phyloP scores from a whole-genome alignment of 2,888 invertebrate species.

The Phaedon cochleariae region DNA sequence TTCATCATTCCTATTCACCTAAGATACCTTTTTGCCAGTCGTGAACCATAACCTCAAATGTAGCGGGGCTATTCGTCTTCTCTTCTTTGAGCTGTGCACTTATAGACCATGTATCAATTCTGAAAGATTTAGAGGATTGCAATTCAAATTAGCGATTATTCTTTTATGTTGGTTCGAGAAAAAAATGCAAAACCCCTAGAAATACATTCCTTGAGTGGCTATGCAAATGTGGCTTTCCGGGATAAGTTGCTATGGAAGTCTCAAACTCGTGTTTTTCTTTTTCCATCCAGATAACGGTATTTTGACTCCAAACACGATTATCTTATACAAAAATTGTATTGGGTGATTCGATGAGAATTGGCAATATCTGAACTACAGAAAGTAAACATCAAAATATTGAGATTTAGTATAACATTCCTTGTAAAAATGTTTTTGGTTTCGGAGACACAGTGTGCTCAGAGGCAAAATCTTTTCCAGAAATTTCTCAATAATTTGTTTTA shows the following conservation, averaged over 20 bases:
- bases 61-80: neutral
- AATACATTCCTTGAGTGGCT: slow-evolving; percentile 47
- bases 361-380: too few relatives aligned
- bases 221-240: slow-evolving; percentile 45
- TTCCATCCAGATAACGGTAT: slow-evolving; percentile 26
- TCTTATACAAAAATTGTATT: too few relatives aligned
- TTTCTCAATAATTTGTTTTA: too few relatives aligned
- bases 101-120: slow-evolving; percentile 56
- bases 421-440: too few relatives aligned
- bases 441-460: too few relatives aligned
- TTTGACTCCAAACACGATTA: slow-evolving; percentile 32
- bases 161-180: slow-evolving; percentile 42
- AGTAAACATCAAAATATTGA: too few relatives aligned
- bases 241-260: slow-evolving; percentile 33
- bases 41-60: neutral
- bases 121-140: slow-evolving; percentile 59
- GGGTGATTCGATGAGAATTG: too few relatives aligned
- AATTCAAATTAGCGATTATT: slow-evolving; percentile 60
- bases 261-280: slow-evolving; percentile 26
- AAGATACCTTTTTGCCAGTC: neutral
- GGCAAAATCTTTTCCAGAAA: too few relatives aligned
- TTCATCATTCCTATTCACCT: too few relatives aligned
- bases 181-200: slow-evolving; percentile 51
- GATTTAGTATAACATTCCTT: too few relatives aligned
- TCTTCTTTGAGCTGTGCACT: slow-evolving; percentile 15